These are phyloP conservation scores for Tortricodes alternella DNA, from an alignment of 2,888 invertebrate species.

Conservation along the genomic window DNA sequence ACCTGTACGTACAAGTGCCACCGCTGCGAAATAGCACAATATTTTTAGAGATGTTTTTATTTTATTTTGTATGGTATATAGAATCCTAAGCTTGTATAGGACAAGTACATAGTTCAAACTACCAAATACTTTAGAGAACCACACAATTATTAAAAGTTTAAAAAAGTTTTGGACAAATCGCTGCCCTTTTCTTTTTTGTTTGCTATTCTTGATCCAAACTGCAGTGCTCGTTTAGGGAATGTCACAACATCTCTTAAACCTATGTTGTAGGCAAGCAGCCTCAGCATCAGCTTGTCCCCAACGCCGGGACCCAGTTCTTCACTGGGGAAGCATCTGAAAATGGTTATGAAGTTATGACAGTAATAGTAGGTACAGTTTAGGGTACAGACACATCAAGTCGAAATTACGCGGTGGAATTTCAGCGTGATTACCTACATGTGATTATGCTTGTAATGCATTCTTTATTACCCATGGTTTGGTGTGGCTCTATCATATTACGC, in stretches of 20 bases:
- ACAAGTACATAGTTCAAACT: no score
- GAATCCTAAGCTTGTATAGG: no score
- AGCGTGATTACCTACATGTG: no score
- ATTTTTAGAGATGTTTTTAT: no score
- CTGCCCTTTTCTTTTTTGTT: conserved; percentile 94
- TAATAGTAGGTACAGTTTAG: not conserved
- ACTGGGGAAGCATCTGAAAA: conserved; percentile 82
- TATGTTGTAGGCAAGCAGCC: conserved; percentile 87
- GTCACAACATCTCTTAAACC: conserved; percentile 85
- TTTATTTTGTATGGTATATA: no score
- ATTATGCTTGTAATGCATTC: no score
- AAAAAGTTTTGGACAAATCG: conserved; percentile 84
- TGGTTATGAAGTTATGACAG: conserved; percentile 15
- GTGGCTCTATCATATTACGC: no score
- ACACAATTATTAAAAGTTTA: conserved; percentile 28
- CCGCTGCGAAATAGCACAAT: no score
- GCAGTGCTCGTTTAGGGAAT: conserved; percentile 96
- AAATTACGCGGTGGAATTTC: no score
- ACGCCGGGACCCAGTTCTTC: conserved; percentile 86
- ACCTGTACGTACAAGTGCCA: no score
- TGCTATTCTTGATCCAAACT: conserved; percentile 98
- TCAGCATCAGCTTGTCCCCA: conserved; percentile 96
- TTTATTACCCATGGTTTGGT: no score
- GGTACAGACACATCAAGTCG: no score
- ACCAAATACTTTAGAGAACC: not conserved